Base-by-base conservation (phyloP, 2,797 vertebrate species). In the Philypnodon macrostomus region DNA sequence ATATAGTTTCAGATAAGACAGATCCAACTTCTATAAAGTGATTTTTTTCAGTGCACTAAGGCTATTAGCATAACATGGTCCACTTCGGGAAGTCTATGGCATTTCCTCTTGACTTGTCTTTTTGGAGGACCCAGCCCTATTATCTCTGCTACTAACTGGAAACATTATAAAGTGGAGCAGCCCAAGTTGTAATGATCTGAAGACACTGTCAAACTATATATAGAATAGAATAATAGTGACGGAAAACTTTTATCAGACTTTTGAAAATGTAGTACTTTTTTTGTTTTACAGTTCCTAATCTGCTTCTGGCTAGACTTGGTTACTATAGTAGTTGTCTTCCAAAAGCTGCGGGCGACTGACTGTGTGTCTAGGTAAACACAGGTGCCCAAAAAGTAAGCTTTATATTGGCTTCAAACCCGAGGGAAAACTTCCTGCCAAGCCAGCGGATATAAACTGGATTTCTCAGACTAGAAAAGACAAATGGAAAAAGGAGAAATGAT, bases 51-150 rank as follows among this genome's bases (percentile, higher is more conserved):
- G 16, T 1, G 21, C 31, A 47, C 41, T 42, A 52, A 27, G 5
- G 18, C n/a, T 34, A 15, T 11, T 2, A 13, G 5, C 4, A 16
- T 53, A 51, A 36, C 49, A 33, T 0, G 33, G 16, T 47, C 58
- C 37, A 24, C 18, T 67, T 23, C 12, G 24, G 45, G 49, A 62
- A 47, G 56, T 4, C 12, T 35, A 23, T 54, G 71, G 77, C 15
- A 77, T 83, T 77, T 80, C 77, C 75, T 66, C 44, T 63, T 37
- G 15, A 30, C 40, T 45, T 21, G 16, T 44, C 26, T 36, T 63
- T 67, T 61, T 13, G 26, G 64, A 63, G 55, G 31, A 49, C 26
- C 49, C 57, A 52, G 24, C 44, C 33, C 62, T 60, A 12, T 15
- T 31, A 54, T 41, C 17, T 26, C 41, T 29, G 0, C 23, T 14